Base-by-base conservation (phyloP, 2,888 invertebrate species). In the Synanthedon myopaeformis region DNA sequence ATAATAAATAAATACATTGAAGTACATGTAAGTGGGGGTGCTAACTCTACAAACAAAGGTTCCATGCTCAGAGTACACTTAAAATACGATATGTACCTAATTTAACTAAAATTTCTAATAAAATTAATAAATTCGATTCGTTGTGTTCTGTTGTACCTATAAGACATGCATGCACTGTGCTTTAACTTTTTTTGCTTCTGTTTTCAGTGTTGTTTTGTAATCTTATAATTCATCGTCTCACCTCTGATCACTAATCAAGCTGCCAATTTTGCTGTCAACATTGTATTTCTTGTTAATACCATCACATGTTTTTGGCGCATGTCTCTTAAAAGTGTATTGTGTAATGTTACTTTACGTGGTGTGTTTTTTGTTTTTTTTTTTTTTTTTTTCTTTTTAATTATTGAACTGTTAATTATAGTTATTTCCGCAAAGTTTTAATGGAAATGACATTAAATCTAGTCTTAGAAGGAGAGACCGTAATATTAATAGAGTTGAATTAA, bases 251-350 rank as follows among this genome's bases (percentile, higher is more conserved):
- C 62, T 68, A 67, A 67, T 79, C 74, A 81, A 76, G 74, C 68
- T 63, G 72, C 76, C 79, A 75, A 72, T 67, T 73, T 75, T 66
- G 71, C 82, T 82, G 81, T 76, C 68, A 79, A 79, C 71, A 79
- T 45, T 78, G 76, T 77, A 70, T 67, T 56, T 69, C 11, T 62
- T 63, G 65, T 76, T 69, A 74, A 68, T 76, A 71, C 64, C 11
- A 19, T 2, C 11, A 17, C 14, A 13, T 19, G 17, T 17, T 13
- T 49, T 23, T 10, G 49, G 49, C 11, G 49, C 49, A 49, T 49
- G 49, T 49, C 23, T 49, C 13, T 23, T 12, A 17, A 49, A 17
- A 17, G 19, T 17, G 49, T 49, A 17, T 49, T 17, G 4, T 49
- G 49, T 49, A 10, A 35, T 35, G 35, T 35, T 35, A 35, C 35